phyloP scores from a whole-genome alignment of 2,113 vertebrate genomes.

The Noctilio leporinus region DNA sequence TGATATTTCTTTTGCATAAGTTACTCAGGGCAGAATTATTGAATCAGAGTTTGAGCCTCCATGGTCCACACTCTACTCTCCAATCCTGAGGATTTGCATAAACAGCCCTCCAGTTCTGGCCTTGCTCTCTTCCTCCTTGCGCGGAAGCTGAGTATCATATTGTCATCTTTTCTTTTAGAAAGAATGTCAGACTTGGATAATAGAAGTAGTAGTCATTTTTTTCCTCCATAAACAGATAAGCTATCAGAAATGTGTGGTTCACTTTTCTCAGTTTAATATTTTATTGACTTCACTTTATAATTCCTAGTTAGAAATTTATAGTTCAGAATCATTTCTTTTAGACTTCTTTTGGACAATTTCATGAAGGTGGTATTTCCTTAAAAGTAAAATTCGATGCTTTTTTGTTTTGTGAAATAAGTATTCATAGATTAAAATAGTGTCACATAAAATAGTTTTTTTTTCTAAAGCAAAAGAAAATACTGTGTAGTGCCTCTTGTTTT shows the following conservation, averaged over 20 bases:
- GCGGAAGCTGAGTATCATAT: neutral
- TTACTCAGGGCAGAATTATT: neutral
- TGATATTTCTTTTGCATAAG: neutral
- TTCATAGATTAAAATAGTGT: neutral
- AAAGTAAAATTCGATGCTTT: neutral
- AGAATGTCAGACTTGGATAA: neutral
- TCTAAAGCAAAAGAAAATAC: neutral
- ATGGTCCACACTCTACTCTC: neutral
- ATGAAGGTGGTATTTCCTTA: neutral
- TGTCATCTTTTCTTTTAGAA: neutral
- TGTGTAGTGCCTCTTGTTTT: neutral
- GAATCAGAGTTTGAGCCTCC: neutral
- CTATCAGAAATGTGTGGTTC: neutral
- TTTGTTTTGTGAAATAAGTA: neutral
- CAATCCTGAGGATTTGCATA: neutral
- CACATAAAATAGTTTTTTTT: neutral
- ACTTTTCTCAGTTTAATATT: neutral
- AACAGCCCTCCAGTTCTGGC: neutral
- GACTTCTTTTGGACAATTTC: neutral
- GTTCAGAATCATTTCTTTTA: neutral
- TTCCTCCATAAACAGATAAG: neutral
- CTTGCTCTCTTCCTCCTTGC: neutral
- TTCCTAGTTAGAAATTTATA: neutral
- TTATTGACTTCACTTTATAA: neutral
- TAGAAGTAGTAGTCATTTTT: neutral